Evolutionary conservation across 2,797 vertebrate species (phyloP), one percentile per base, ranked within the genome.

Genomic region (Prunella strophiata): DNA sequence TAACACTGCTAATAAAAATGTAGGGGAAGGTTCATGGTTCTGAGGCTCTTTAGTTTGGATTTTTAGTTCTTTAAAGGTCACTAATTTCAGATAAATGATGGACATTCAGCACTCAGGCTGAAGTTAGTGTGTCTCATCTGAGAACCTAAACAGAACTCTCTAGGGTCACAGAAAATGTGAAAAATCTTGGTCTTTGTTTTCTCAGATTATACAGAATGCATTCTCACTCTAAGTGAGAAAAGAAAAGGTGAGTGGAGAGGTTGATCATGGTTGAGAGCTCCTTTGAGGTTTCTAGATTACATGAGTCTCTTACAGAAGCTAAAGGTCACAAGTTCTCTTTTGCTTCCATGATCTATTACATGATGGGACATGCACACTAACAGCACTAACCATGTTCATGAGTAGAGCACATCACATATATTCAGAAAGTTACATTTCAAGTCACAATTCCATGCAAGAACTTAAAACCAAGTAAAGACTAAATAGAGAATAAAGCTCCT

Each of bases 31-130:
- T 18, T 62, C 29, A 6, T 75, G 62, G 34, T 62, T 80, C 42
- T 79, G 55, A 61, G 22, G 34, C 43, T 62, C 55, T 85, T 71
- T 20, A 55, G 32, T 93, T 70, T 75, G 54, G 32, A 16, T 86
- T 52, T 73, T 66, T 75, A 62, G 16, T 92, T 84, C 48, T 78
- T 84, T 76, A 79, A 89, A 93, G 76, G 66, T 88, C 76, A 52
- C 29, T 32, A 57, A 63, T 88, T 93, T 93, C 71, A 52, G 66
- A 30, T 18, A 66, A 78, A 58, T 32, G 21, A n/a, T 52, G 25
- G 34, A 2, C 63, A 47, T 91, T 93, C 48, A 57, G 55, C 73
- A 32, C 12, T 79, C 59, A 13, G 42, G 11, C 36, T 58, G 65
- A 9, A 22, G 74, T 81, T 62, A 38, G 8, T 52, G 5, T 62